These are phyloP conservation scores for Aplochiton taeniatus DNA, from an alignment of 2,797 vertebrate species.

Conservation along the genomic window DNA sequence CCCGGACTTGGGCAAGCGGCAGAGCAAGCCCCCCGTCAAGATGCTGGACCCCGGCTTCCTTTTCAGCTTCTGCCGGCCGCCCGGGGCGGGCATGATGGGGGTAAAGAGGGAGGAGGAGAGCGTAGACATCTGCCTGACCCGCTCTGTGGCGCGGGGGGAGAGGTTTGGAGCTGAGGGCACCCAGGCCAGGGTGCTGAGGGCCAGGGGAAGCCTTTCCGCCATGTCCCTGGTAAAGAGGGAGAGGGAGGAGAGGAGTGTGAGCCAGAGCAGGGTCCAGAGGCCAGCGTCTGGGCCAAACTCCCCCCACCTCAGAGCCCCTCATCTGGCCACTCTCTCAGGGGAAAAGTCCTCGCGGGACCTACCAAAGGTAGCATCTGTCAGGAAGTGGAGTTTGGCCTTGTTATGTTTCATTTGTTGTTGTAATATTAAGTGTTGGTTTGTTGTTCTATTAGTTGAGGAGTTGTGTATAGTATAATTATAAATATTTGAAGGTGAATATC, in stretches of 20 bases:
- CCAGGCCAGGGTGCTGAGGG: conserved; percentile 53
- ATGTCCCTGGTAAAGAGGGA: conserved; percentile 62
- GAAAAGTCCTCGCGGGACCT: conserved; percentile 37
- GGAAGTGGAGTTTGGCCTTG: background rate
- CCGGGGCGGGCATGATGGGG: conserved; percentile 58
- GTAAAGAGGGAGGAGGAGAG: conserved; percentile 81
- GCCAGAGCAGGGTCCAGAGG: conserved; percentile 39
- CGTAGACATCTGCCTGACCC: conserved; percentile 77
- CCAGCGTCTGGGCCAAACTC: conserved; percentile 22
- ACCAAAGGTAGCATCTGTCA: conserved; percentile 57
- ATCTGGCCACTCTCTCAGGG: conserved; percentile 35
- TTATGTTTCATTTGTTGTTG: background rate
- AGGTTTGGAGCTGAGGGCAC: conserved; percentile 42
- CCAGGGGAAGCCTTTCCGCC: conserved; percentile 40
- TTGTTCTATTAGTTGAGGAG: too few relatives aligned
- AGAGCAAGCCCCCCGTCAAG: conserved; percentile 82
- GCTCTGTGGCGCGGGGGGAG: conserved; percentile 65
- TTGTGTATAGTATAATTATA: too few relatives aligned
- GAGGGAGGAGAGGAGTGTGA: conserved; percentile 55
- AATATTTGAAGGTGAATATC: too few relatives aligned
- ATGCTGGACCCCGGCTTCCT: conserved; percentile 81
- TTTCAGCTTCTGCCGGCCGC: conserved; percentile 77
- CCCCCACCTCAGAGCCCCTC: conserved; percentile 20
- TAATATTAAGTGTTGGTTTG: too few relatives aligned
- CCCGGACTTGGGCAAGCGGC: conserved; percentile 78